Evolutionary conservation across 2,113 vertebrate species (phyloP).

Genomic region (Cynopterus brachyotis): DNA sequence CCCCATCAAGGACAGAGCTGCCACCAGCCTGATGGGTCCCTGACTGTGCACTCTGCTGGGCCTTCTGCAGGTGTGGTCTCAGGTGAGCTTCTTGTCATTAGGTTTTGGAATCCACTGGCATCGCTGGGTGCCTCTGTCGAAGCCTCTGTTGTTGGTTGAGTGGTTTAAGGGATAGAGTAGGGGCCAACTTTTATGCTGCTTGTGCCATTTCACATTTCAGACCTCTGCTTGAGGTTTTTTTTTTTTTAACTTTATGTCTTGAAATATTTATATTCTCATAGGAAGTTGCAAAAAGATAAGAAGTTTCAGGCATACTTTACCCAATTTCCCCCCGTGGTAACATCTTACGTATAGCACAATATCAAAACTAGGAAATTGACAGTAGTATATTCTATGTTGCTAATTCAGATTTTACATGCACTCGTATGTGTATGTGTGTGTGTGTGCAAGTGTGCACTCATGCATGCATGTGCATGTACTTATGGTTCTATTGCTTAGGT

Average conservation of each 20-base stretch:
- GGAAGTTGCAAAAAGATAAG: not conserved
- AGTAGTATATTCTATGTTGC: not conserved
- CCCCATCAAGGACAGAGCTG: not conserved
- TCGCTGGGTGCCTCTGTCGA: rapidly evolving
- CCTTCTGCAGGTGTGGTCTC: not conserved
- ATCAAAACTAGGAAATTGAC: not conserved
- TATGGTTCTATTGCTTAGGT: constrained; percentile 21
- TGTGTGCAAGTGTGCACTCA: not conserved
- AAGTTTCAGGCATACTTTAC: not conserved
- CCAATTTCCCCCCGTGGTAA: not conserved
- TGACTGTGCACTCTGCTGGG: not conserved
- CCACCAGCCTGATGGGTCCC: not conserved
- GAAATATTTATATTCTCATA: not conserved
- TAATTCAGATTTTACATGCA: not conserved
- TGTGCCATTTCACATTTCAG: not conserved
- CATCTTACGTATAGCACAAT: not conserved
- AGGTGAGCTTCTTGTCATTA: rapidly evolving
- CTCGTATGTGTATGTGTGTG: too few relatives aligned
- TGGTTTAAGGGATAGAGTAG: not conserved
- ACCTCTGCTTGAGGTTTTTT: not conserved
- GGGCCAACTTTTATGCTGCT: not conserved
- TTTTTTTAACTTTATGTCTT: not conserved
- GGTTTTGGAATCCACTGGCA: not conserved
- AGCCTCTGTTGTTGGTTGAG: not conserved
- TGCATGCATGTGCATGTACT: rapidly evolving